A percentile compares a stretch with the other conserved stretches of the same genome.
These are phyloP conservation scores for Drosophila meridiana DNA, from an alignment of 2,888 invertebrate genomes.

Conservation along the genomic window DNA sequence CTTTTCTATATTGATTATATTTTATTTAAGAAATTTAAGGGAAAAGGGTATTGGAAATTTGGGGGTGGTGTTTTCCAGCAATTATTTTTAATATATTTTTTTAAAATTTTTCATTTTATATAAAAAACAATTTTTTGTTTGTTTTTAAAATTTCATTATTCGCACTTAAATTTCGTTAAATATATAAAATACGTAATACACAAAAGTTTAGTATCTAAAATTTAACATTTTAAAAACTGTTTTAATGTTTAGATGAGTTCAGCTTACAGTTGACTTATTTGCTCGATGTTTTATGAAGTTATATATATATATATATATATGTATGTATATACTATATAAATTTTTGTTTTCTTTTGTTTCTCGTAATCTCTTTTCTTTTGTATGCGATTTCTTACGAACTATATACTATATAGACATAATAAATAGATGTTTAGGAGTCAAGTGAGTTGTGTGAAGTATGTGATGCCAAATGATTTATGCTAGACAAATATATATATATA, in stretches of 20 bases:
- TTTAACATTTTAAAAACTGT: constrained; percentile 44
- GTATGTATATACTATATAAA: neutral
- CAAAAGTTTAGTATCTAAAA: constrained; percentile 43
- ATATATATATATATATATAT: neutral
- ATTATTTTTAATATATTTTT: no score
- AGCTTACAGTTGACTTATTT: constrained; percentile 34
- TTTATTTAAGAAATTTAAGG: no score
- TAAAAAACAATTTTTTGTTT: neutral
- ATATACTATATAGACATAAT: constrained; percentile 43
- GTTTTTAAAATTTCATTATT: constrained; percentile 51
- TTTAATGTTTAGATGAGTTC: constrained; percentile 34
- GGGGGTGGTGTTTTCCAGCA: no score
- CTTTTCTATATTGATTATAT: no score
- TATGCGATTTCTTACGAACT: constrained; percentile 2
- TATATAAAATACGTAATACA: constrained; percentile 60
- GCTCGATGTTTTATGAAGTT: constrained; percentile 22
- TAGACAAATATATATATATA: constrained; percentile 24
- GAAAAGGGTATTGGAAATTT: no score
- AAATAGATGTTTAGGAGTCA: constrained; percentile 51
- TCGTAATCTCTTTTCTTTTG: constrained; percentile 84
- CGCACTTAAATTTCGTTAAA: constrained; percentile 46
- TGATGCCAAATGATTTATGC: constrained; percentile 20
- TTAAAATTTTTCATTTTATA: no score
- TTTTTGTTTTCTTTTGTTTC: constrained; percentile 17
- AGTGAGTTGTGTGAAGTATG: constrained; percentile 22